Evolutionary conservation across 2,797 vertebrate species (phyloP), one percentile per base, ranked within the genome.

Genomic region (Serranus cabrilla): DNA sequence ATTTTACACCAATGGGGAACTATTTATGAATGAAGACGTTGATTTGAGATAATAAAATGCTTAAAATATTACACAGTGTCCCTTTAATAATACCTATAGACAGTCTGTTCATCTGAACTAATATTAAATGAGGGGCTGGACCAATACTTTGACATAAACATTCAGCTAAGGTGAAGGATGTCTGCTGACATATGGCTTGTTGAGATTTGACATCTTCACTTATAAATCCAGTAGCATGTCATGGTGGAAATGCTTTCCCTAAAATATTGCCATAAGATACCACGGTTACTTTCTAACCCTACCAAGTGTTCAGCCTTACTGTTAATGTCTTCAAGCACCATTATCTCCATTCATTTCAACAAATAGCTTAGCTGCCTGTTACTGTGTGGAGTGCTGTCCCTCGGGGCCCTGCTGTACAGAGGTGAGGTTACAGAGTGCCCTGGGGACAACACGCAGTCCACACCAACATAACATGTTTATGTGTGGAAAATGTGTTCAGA

Each of bases 381-480:
- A 47, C 63, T 57, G 21, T 78, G 20, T 80, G 81, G 6, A 63
- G 46, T 43, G 52, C 25, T n/a, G 13, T 64, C 78, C 72, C 74
- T 9, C n/a, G 54, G 51, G 49, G 57, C 21, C 31, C 51, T 52
- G 20, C 70, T 55, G 27, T 54, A 43, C 46, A 57, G 31, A 69
- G 76, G 11, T 37, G 40, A 72, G 25, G 21, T 55, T 70, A 42
- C 46, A 75, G 59, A 42, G 14, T 27, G 12, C 21, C 64, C 43
- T 57, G 21, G 55, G 47, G 73, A 63, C 58, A 2, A 52, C 47
- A 56, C 46, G 74, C 31, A 31, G 11, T 45, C 61, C 68, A 47
- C 45, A 34, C 42, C 54, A 66, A 61, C 72, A 83, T 69, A 87
- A 81, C 85, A 83, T 87, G 83, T 87, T 91, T 80, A 60, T 80